Evolutionary conservation across 2,797 vertebrate genomes (phyloP).

Genomic region (Manis crassicaudata): DNA sequence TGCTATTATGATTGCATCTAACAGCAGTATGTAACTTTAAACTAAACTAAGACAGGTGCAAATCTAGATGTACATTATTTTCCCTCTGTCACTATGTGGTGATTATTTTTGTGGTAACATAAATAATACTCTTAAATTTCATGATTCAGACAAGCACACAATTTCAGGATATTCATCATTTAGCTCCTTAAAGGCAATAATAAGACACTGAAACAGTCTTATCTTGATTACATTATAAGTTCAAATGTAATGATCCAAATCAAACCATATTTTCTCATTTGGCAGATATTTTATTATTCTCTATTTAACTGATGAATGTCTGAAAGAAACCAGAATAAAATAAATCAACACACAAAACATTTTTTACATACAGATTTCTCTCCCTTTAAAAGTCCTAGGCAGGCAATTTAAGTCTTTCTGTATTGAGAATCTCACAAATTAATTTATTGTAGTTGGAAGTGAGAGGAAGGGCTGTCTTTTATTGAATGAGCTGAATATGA

Average conservation of each 20-base stretch:
- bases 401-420: not conserved
- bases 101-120: constrained; percentile 7
- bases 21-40: constrained; percentile 15
- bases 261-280: not conserved
- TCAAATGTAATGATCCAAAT: constrained; percentile 10
- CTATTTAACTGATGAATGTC: not conserved
- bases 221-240: not conserved
- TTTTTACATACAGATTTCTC: not conserved
- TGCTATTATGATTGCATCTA: not conserved
- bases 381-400: not conserved
- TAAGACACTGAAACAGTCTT: not conserved
- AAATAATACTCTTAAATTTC: constrained; percentile 13
- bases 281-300: constrained; percentile 38
- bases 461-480: not conserved
- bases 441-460: not conserved
- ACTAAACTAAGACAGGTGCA: constrained; percentile 5
- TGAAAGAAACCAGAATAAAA: not conserved
- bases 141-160: not conserved
- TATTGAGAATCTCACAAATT: not conserved
- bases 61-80: not conserved
- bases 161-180: constrained; percentile 18
- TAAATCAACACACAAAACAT: not conserved
- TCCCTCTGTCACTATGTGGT: not conserved
- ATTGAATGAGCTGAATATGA: not conserved
- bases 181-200: constrained; percentile 2